These are phyloP conservation scores for Pampus argenteus DNA, from an alignment of 2,797 vertebrate genomes.

Conservation along the genomic window DNA sequence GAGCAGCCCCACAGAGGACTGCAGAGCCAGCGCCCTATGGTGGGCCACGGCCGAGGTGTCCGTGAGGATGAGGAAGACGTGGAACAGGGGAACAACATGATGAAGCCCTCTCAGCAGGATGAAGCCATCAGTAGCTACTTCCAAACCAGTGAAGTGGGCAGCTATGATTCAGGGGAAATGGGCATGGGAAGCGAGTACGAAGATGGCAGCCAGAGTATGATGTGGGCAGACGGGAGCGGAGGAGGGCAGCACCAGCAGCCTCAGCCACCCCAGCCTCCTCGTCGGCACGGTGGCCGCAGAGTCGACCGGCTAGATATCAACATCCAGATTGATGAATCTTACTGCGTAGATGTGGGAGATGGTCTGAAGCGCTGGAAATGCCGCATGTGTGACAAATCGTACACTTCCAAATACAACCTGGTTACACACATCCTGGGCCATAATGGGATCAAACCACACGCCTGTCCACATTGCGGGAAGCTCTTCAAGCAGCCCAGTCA, in stretches of 20 bases:
- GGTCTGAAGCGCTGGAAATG: conserved; percentile 98
- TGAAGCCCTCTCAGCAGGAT: conserved; percentile 80
- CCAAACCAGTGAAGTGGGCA: conserved; percentile 83
- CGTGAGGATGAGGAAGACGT: conserved; percentile 72
- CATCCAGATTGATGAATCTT: conserved; percentile 97
- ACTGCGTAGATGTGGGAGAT: conserved; percentile 95
- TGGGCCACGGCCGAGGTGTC: conserved; percentile 61
- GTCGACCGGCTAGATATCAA: conserved; percentile 98
- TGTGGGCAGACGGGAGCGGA: conserved; percentile 81
- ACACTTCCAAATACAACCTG: conserved; percentile 99
- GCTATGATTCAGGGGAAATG: conserved; percentile 84
- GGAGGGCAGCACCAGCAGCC: conserved; percentile 71
- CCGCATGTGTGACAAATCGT: conserved; percentile 98
- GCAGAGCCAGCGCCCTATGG: conserved; percentile 71
- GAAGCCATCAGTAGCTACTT: conserved; percentile 87
- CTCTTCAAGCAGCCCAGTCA: conserved; percentile 99
- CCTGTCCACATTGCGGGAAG: conserved; percentile 95
- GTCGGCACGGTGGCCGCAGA: conserved; percentile 89
- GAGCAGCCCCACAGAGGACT: conserved; percentile 74
- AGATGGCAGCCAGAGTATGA: conserved; percentile 80
- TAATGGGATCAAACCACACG: conserved; percentile 97
- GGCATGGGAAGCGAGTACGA: conserved; percentile 86
- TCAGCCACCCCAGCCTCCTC: conserved; percentile 72
- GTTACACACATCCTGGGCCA: conserved; percentile 98
- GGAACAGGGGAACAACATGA: conserved; percentile 75